Conservation (phyloP, 2,797 vertebrate species). For the Lutra lutra region DNA sequence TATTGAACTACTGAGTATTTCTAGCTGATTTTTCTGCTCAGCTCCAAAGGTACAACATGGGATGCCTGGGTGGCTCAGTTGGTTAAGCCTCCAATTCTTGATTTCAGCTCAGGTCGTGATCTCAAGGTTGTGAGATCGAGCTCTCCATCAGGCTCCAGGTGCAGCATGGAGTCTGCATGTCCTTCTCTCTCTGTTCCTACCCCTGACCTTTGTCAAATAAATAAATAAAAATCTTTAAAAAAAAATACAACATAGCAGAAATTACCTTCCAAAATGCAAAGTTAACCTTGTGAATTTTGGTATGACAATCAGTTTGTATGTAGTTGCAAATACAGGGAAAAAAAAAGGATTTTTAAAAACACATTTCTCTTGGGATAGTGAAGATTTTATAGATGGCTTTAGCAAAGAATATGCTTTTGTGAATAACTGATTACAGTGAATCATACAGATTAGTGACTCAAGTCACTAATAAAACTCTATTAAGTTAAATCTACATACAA, state of each 20-base stretch:
- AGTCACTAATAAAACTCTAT: neutral
- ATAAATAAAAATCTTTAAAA: neutral
- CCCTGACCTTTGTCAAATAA: neutral
- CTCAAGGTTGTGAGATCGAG: neutral
- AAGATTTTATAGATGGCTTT: neutral
- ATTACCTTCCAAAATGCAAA: neutral
- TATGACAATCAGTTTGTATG: neutral
- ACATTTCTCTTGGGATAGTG: neutral
- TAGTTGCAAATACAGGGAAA: neutral
- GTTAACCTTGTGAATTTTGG: conserved; percentile 20
- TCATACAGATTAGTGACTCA: neutral
- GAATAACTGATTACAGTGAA: neutral
- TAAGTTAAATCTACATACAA: neutral
- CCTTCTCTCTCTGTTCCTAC: neutral
- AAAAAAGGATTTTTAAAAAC: neutral
- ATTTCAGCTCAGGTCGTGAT: neutral
- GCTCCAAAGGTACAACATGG: neutral
- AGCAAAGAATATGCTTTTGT: neutral
- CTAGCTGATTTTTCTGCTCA: neutral
- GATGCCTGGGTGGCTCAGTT: neutral
- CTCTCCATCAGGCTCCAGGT: neutral
- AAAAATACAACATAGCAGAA: neutral
- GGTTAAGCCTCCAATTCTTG: neutral
- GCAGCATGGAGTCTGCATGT: neutral
- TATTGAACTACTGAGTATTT: neutral